Conservation (phyloP, 2,113 vertebrate genomes). For the Chlamydotis undulata region DNA sequence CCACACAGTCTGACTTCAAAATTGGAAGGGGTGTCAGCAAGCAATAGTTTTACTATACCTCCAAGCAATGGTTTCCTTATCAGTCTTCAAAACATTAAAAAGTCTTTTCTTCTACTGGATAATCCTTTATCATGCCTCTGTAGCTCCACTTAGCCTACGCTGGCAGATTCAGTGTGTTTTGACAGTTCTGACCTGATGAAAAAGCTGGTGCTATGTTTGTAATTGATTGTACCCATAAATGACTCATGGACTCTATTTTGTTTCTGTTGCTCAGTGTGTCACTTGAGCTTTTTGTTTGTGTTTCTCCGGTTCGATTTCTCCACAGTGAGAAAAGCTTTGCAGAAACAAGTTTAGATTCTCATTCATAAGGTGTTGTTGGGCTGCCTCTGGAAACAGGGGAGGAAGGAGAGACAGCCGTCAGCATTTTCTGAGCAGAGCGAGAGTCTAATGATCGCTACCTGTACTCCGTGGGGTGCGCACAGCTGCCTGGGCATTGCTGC, state of each 20-base stretch:
- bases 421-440: not conserved
- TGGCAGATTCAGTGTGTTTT: conserved; percentile 45
- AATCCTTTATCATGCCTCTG: conserved; percentile 57
- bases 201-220: conserved; percentile 36
- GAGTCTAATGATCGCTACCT: not conserved
- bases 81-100: conserved; percentile 53
- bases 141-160: conserved; percentile 40
- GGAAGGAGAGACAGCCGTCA: not conserved
- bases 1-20: not conserved
- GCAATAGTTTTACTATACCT: conserved; percentile 20
- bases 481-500: not conserved
- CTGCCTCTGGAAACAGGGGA: conserved; percentile 6
- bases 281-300: conserved; percentile 54
- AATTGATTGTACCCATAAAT: conserved; percentile 58
- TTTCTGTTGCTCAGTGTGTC: conserved; percentile 16
- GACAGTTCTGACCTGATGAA: conserved; percentile 57
- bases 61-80: conserved; percentile 39
- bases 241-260: conserved; percentile 55
- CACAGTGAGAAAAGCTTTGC: not conserved
- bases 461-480: not conserved
- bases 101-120: conserved; percentile 41
- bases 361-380: not conserved
- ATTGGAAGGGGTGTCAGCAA: conserved; percentile 12
- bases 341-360: not conserved
- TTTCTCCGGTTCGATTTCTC: conserved; percentile 37